Conservation (phyloP, 2,888 invertebrate genomes). For the Elaeidobius kamerunicus region DNA sequence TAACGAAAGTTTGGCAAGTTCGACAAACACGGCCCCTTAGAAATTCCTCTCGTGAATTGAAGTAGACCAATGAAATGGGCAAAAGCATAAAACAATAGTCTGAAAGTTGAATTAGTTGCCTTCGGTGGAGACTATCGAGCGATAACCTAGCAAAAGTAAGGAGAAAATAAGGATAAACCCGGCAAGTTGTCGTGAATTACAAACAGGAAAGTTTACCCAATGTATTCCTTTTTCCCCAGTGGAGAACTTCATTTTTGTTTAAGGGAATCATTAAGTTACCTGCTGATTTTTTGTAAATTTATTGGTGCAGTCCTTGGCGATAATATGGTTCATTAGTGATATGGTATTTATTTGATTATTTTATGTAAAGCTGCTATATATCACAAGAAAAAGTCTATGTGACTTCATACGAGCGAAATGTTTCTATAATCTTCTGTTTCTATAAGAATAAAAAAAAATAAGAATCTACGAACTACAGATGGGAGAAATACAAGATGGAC, state of each 20-base stretch:
- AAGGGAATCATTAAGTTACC: not conserved
- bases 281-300: too few relatives aligned
- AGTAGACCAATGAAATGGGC: constrained; percentile 29
- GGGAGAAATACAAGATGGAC: too few relatives aligned
- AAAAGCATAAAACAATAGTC: constrained; percentile 39
- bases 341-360: too few relatives aligned
- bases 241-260: not conserved
- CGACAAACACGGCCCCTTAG: constrained; percentile 28
- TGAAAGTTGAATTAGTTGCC: constrained; percentile 52
- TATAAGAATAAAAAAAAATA: too few relatives aligned
- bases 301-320: too few relatives aligned
- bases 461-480: too few relatives aligned
- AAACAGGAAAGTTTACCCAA: constrained; percentile 28
- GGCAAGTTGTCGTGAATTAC: constrained; percentile 41
- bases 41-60: constrained; percentile 33
- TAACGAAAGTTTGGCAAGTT: constrained; percentile 23
- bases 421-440: too few relatives aligned
- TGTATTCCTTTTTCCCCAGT: not conserved
- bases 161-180: constrained; percentile 42
- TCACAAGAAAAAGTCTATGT: too few relatives aligned
- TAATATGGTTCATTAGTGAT: too few relatives aligned
- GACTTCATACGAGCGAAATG: too few relatives aligned
- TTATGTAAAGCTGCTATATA: too few relatives aligned
- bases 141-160: constrained; percentile 47
- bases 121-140: constrained; percentile 52